phyloP scores from a whole-genome alignment of 2,113 vertebrate genomes.

The Pomatostomus ruficeps region DNA sequence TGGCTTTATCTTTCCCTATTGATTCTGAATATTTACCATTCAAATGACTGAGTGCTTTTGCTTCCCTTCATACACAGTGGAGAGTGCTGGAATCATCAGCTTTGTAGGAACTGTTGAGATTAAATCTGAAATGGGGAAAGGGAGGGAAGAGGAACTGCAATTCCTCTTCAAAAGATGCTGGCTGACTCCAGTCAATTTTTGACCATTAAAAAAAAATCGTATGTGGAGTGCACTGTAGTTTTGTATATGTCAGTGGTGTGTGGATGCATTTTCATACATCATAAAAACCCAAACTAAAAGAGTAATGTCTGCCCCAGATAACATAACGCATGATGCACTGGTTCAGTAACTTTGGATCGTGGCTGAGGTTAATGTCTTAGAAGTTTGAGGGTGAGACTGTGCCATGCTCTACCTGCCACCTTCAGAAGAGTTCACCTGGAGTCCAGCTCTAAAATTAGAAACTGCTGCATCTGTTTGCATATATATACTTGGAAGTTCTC shows the following conservation, averaged over 20 bases:
- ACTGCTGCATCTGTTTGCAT: neutral
- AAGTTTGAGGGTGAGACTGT: neutral
- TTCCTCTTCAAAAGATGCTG: neutral
- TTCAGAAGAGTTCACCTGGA: neutral
- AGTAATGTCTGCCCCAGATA: neutral
- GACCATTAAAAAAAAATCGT: fast-evolving
- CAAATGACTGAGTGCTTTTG: neutral
- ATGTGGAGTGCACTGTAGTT: neutral
- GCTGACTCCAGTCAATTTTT: neutral
- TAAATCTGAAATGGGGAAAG: neutral
- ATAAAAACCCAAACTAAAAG: neutral
- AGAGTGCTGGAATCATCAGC: neutral
- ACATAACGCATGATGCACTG: neutral
- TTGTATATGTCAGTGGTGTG: neutral
- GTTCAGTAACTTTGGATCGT: neutral
- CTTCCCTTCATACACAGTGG: neutral
- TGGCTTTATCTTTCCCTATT: neutral
- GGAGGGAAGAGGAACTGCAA: neutral
- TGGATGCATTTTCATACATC: neutral
- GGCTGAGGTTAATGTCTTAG: neutral
- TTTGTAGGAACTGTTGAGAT: neutral
- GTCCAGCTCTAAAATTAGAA: neutral
- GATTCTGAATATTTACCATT: neutral
- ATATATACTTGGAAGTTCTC: neutral
- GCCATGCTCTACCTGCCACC: neutral